Conservation (phyloP, 2,113 vertebrate species). For the Podilymbus podiceps region DNA sequence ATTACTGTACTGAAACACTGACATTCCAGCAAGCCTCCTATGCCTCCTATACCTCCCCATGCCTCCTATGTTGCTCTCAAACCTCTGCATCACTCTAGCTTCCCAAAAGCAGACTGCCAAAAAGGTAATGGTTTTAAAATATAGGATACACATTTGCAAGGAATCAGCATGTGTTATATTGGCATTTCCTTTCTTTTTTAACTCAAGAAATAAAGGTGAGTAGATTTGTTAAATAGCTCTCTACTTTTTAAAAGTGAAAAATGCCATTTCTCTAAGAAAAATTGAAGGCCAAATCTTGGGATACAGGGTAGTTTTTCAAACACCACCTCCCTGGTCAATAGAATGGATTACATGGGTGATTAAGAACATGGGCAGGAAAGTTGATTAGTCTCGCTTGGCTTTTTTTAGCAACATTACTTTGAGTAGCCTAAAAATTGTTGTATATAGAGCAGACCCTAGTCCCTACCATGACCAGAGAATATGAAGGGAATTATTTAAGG, state of each 20-base stretch:
- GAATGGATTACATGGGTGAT: not conserved
- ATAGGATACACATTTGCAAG: accelerated
- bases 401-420: not conserved
- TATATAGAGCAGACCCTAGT: not conserved
- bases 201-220: not conserved
- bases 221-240: not conserved
- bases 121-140: not conserved
- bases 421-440: not conserved
- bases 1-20: not conserved
- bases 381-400: not conserved
- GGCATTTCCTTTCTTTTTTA: not conserved
- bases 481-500: not conserved
- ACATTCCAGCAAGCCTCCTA: not conserved
- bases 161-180: not conserved
- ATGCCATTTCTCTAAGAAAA: not conserved
- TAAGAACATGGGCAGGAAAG: not conserved
- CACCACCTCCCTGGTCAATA: not conserved
- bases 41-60: too few species aligned
- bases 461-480: not conserved
- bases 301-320: not conserved
- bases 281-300: not conserved
- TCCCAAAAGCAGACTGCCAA: not conserved
- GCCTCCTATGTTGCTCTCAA: not conserved
- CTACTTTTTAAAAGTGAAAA: not conserved
- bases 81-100: accelerated